Conservation (phyloP, 2,797 vertebrate species). For the Hyperoplus lanceolatus region DNA sequence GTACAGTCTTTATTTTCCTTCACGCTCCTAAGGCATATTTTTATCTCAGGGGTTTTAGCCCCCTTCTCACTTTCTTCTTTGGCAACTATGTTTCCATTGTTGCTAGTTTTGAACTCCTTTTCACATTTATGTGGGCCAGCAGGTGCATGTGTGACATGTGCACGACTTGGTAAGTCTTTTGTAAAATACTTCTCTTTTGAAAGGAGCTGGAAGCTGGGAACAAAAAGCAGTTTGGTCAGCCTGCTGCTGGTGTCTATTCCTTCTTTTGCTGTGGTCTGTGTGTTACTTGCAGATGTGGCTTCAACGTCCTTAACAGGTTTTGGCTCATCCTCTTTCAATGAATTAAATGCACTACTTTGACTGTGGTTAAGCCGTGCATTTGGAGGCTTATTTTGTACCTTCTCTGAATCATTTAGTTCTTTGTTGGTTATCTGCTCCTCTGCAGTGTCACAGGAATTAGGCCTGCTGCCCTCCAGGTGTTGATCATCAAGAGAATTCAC, state of each 20-base stretch:
- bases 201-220: conserved; percentile 91
- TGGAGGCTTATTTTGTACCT: conserved; percentile 73
- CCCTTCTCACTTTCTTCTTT: conserved; percentile 53
- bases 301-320: conserved; percentile 72
- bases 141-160: conserved; percentile 63
- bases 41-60: conserved; percentile 91
- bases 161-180: conserved; percentile 69
- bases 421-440: conserved; percentile 73
- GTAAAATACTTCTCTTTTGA: conserved; percentile 83
- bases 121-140: conserved; percentile 47
- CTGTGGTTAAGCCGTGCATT: conserved; percentile 86
- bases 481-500: conserved; percentile 85
- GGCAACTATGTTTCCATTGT: conserved; percentile 22
- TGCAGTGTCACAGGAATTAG: conserved; percentile 78
- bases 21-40: conserved; percentile 90
- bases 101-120: conserved; percentile 47
- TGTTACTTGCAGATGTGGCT: conserved; percentile 52
- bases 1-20: conserved; percentile 86
- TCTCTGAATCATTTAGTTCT: conserved; percentile 65
- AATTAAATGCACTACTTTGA: conserved; percentile 90
- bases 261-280: conserved; percentile 75
- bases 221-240: conserved; percentile 93
- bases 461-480: conserved; percentile 66
- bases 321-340: conserved; percentile 86
- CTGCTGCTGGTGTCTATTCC: conserved; percentile 81